Evolutionary conservation across 2,113 vertebrate genomes (phyloP).

Genomic region (Cryptotis parvus): DNA sequence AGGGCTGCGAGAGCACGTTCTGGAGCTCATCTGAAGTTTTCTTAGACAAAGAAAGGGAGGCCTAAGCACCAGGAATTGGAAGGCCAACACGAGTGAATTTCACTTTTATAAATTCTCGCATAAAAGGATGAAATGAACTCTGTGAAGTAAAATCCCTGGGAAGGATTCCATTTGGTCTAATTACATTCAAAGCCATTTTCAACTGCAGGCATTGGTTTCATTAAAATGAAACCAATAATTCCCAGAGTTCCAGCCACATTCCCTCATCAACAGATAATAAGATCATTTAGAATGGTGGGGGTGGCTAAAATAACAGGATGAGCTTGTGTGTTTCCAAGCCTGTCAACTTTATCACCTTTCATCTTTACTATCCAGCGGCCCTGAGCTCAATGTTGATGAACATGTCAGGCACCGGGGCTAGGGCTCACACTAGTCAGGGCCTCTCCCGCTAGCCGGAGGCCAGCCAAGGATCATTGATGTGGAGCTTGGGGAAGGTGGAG

Average conservation of each 20-base stretch:
- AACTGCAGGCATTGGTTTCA: background rate
- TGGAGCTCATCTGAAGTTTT: conserved; percentile 40
- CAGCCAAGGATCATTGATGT: conserved; percentile 68
- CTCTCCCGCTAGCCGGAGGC: conserved; percentile 58
- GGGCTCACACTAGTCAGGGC: conserved; percentile 65
- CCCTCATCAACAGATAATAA: conserved; percentile 74
- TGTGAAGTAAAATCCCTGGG: conserved; percentile 22
- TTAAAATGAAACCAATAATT: conserved; percentile 29
- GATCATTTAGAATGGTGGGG: conserved; percentile 67
- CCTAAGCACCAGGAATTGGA: conserved; percentile 15
- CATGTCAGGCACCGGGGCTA: conserved; percentile 56
- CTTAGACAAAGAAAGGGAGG: conserved; percentile 44
- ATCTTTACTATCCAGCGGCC: conserved; percentile 68
- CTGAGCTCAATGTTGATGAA: conserved; percentile 75
- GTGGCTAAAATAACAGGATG: conserved; percentile 62
- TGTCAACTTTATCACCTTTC: conserved; percentile 78
- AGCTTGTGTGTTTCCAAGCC: conserved; percentile 64
- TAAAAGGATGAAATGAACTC: background rate
- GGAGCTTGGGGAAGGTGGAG: conserved; percentile 80
- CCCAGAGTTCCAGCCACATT: conserved; percentile 45
- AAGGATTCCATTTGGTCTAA: conserved; percentile 15
- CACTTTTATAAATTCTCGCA: background rate
- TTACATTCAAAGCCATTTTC: background rate
- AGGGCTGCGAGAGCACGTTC: background rate
- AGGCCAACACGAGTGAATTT: background rate